Conservation (phyloP, 2,113 vertebrate genomes). For the Urocitellus parryii region DNA sequence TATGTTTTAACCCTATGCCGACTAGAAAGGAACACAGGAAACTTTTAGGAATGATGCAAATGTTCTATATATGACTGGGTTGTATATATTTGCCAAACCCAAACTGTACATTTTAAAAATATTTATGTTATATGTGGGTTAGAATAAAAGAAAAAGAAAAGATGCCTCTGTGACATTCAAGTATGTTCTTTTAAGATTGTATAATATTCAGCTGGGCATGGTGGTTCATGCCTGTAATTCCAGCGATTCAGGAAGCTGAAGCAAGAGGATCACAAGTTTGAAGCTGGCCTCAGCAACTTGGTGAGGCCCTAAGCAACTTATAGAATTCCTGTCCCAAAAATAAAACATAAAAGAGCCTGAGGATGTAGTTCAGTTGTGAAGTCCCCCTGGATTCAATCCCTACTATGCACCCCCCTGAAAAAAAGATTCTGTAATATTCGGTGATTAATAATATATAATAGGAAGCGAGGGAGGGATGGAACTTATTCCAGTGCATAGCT, state of each 20-base stretch:
- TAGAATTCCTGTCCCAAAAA: too few species aligned
- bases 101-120: conserved; percentile 13
- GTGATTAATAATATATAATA: neutral
- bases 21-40: neutral
- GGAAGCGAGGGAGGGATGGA: neutral
- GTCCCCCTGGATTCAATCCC: too few species aligned
- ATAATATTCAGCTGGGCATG: neutral
- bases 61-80: neutral
- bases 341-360: too few species aligned
- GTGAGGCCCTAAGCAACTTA: too few species aligned
- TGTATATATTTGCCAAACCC: neutral
- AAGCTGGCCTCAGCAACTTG: too few species aligned
- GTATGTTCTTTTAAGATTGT: conserved; percentile 20
- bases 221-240: too few species aligned
- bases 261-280: too few species aligned
- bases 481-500: neutral
- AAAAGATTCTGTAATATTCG: neutral
- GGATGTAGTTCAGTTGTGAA: too few species aligned
- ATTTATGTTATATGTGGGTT: neutral
- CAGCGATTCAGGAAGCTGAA: too few species aligned
- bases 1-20: neutral
- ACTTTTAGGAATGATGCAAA: neutral
- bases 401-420: too few species aligned
- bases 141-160: neutral
- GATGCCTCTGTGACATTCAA: neutral